Base-by-base conservation (phyloP, 2,797 vertebrate genomes). In the Hipposideros larvatus region DNA sequence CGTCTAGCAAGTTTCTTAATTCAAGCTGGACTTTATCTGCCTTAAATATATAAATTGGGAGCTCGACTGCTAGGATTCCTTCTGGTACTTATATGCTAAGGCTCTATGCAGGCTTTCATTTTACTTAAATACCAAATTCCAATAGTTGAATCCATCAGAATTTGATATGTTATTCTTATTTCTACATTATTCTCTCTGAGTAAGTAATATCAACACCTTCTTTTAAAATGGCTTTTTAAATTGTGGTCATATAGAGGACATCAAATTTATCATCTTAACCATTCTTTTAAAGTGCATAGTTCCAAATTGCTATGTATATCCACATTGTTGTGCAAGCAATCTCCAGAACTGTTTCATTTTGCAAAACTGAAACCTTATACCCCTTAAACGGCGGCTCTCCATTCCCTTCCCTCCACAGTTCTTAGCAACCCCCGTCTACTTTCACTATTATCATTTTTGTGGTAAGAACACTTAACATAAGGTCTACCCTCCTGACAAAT, bases 331-430 rank as follows among this genome's bases (percentile, higher is more conserved):
- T 19, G 18, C 2, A 28, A 41, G 13, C 24, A 89, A 37, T 21
- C 43, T 61, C 4, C 6, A 68, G 9, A n/a, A 79, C 0, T 14
- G 63, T 82, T 71, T 85, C 43, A 75, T 48, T 16, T 63, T 28
- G 43, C 5, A 77, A 84, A 68, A 63, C 26, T 92, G 48, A 68
- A 87, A 79, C 10, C 57, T 15, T 70, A 19, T 9, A 19, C 16
- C 26, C 19, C 73, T 55, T 79, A 37, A 74, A 21, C 63, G 90
- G 10, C 4, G 7, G 2, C 19, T 55, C 10, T 1, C 2, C 10
- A 4, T n/a, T 65, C 61, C 13, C 19, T 8, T 16, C 5, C 61
- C 24, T 13, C 14, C 1, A 4, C 5, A n/a, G 11, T 2, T 0
- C 48, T 28, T 41, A 34, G 31, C 31, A 92, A 55, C 4, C 5